Conservation (phyloP, 2,797 vertebrate species). For the Eurystomus glaucurus region DNA sequence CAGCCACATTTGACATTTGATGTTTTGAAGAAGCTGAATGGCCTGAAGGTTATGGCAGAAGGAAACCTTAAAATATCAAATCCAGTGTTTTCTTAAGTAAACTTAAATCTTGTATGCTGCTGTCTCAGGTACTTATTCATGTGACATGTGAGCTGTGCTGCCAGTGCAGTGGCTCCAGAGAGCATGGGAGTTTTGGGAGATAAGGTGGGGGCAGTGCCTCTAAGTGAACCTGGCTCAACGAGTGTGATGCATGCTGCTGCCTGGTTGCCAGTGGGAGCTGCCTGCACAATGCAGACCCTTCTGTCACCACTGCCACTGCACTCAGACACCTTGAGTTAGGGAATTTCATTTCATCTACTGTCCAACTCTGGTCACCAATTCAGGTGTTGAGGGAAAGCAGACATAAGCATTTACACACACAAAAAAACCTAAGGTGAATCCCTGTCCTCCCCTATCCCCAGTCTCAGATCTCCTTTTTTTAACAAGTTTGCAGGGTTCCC, state of each 20-base stretch:
- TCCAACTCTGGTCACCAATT: fast-evolving
- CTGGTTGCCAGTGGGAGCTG: background rate
- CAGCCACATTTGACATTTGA: background rate
- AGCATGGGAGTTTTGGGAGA: background rate
- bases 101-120: background rate
- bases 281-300: background rate
- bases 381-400: background rate
- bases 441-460: fast-evolving
- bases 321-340: fast-evolving
- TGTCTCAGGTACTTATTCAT: background rate
- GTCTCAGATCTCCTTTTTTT: fast-evolving
- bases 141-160: fast-evolving
- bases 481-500: background rate
- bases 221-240: background rate
- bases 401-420: fast-evolving
- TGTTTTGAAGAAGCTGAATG: background rate
- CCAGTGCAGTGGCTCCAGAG: fast-evolving
- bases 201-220: background rate
- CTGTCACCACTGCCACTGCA: background rate
- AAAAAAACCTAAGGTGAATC: too few species aligned
- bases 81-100: background rate
- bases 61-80: background rate
- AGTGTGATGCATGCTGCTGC: fast-evolving
- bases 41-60: background rate
- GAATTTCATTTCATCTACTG: background rate